Evolutionary conservation across 2,888 invertebrate species (phyloP), one percentile per base, ranked within the genome.

Genomic region (Drosophila greeni): DNA sequence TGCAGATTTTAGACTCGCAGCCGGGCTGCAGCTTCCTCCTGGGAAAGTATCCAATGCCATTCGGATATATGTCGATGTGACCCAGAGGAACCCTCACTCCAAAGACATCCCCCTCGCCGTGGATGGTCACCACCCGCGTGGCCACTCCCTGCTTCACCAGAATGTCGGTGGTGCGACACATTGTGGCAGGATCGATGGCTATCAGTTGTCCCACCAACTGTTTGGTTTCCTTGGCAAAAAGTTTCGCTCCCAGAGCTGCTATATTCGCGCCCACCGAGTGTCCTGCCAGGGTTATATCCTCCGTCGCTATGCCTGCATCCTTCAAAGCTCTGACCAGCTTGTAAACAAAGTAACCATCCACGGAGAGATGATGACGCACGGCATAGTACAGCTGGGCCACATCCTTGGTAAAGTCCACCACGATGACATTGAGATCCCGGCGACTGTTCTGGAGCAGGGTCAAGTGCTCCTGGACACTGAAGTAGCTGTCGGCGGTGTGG

Each of bases 191-290:
- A 70, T 87, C 87, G 6, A 87, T 78, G 57, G 88, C 87, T 43
- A 87, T 79, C 12, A 87, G 55, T 47, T 86, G 87, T 2, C 74
- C 85, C 40, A 86, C 73, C 54, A 66, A 26, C 1, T 56, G 55
- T n/a, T 84, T 72, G 53, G 47, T 75, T 47, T 70, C 60, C 64
- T 72, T 73, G 31, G 75, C 68, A 54, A 68, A 87, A 2, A 82
- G 42, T 12, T 75, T 70, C 0, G 87, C 85, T 0, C 81, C 88
- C 51, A 87, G 20, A 0, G 87, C 87, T 0, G 86, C 87, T n/a
- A 86, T 85, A 70, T 87, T 87, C 0, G 87, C 87, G 5, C 88
- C 88, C 29, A 86, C 87, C 7, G 88, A 87, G 36, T 87, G 88
- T 1, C 87, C 88, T 0, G 79, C 85, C 36, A 87, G 34, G 0